Evolutionary conservation across 2,797 vertebrate species (phyloP), one percentile per base, ranked within the genome.

Genomic region (Lates japonicus): DNA sequence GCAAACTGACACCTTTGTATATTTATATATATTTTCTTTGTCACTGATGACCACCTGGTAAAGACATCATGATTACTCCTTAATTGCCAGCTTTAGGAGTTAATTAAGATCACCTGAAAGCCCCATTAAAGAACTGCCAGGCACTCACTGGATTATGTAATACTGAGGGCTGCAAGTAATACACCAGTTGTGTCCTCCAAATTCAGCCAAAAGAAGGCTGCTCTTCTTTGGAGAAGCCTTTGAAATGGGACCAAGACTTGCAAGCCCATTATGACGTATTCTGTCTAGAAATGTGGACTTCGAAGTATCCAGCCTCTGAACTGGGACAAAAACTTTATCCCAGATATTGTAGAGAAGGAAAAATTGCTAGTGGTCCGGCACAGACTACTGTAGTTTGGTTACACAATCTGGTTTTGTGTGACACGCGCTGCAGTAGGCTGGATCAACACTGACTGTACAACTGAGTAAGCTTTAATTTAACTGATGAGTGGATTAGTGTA

Each of bases 401-500:
- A 72, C 52, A 51, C 79, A 59, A 57, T 80, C 70, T 66, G 67
- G 64, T 73, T 85, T 78, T 69, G 62, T 81, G 81, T 82, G 69
- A 74, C 74, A 74, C 62, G 3, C 2, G 35, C 78, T 59, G 78
- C 78, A 60, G 59, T 54, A 25, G 78, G 70, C 81, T 76, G 83
- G 83, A 90, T 85, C 87, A 88, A 86, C 80, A 70, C 83, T 83
- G 81, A 78, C 73, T 78, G 64, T 66, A 80, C 80, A 80, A 88
- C 67, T 63, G 87, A 84, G 82, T 90, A 82, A 84, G 85, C 82
- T 92, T 88, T 91, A 86, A 93, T 94, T 90, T 91, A 85, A 88
- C 78, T 86, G 90, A 91, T 93, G 91, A 92, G 89, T 92, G 86
- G 90, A 91, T 93, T 91, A 89, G 75, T 84, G 83, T 57, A 70